Base-by-base conservation (phyloP, 1,140 invertebrate genomes). In the Eumeta japonica region DNA sequence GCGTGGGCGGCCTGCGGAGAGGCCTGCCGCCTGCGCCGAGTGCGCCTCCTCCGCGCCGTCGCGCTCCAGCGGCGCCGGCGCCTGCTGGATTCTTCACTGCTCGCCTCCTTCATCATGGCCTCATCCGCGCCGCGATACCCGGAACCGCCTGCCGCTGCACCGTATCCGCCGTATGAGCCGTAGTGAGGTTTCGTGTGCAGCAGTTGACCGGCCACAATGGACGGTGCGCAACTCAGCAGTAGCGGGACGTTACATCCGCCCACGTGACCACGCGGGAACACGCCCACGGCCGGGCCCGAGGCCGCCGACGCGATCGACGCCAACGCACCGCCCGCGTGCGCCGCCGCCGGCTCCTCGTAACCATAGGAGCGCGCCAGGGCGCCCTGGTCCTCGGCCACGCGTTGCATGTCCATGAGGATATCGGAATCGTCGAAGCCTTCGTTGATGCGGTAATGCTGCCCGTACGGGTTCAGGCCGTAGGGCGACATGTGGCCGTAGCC, bases 221-320 rank as follows among this genome's bases (percentile, higher is more conserved):
- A 52, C 0, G 67, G 65, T 0, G 65, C 52, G 38, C 67, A 73
- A 31, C 62, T 67, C 29, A 73, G 54, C 12, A 70, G 48, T 3
- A 73, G 50, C 0, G 68, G 68, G 4, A 66, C 46, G 28, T 48
- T 58, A 35, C 62, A 62, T 0, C 48, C 54, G 3, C 50, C 53
- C 1, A 46, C 46, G 24, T 62, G 59, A 0, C 50, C 62, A 32
- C 58, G 57, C 2, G 65, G 60, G 35, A 66, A 66, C 16, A 67
- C 43, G 4, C 64, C 63, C 7, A 58, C 52, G 1, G 54, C 53
- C 7, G 50, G 36, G 1, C 42, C 48, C 13, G 41, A 15, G 2
- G 28, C 28, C 4, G 24, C 36, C 4, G 28, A 41, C 2, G 39
- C 15, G 2, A 28, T 18, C 2, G 15, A 16, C 10, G 13, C 13